A percentile compares a stretch with the other conserved stretches of the same genome.
Evolutionary conservation across 2,888 invertebrate genomes (phyloP).

Genomic region (Dryadula phaetusa): DNA sequence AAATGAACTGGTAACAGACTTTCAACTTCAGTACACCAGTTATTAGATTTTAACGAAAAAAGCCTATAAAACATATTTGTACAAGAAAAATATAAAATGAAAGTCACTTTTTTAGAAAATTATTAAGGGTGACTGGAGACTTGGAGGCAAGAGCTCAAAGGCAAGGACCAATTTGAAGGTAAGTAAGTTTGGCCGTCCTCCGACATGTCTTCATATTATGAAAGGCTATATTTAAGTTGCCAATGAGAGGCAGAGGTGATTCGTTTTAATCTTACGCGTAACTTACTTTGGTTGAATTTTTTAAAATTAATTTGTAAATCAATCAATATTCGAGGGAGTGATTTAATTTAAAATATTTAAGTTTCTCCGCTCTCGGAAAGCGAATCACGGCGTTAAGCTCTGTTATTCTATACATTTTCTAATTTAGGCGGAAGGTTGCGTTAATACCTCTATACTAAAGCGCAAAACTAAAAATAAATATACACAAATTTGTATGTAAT

Average conservation of each 20-base stretch:
- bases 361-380: no score
- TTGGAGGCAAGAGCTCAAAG: conserved; percentile 8
- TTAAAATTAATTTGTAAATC: no score
- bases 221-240: conserved; percentile 13
- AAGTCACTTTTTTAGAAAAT: not conserved
- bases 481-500: not conserved
- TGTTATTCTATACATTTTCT: no score
- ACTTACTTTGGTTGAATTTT: not conserved
- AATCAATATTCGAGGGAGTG: no score
- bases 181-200: not conserved
- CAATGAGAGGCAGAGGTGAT: conserved; percentile 1
- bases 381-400: no score
- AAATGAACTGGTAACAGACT: not conserved
- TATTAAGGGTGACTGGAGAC: conserved; percentile 6
- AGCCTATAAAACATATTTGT: not conserved
- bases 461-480: not conserved
- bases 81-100: not conserved
- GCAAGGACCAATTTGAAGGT: conserved; percentile 2
- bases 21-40: not conserved
- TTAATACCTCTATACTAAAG: no score
- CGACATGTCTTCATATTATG: not conserved
- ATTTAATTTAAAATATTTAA: no score
- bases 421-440: no score
- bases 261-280: not conserved
- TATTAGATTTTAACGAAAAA: not conserved